A percentile compares a stretch with the other conserved stretches of the same genome.
phyloP scores from a whole-genome alignment of 2,113 vertebrate genomes.

The Lophotis ruficrista region DNA sequence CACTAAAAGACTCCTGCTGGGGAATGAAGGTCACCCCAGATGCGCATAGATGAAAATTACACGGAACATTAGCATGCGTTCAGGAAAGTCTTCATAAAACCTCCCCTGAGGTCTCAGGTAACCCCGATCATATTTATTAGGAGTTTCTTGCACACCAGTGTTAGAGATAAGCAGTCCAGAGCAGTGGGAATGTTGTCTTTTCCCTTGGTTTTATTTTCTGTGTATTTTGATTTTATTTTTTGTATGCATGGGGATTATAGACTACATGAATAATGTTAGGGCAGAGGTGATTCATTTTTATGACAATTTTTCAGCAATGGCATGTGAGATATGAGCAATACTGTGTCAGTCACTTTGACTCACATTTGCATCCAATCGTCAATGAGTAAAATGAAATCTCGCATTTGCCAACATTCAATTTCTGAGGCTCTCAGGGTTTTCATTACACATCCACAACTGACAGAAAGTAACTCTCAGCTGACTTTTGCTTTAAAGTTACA shows the following conservation, averaged over 20 bases:
- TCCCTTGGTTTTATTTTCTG: neutral
- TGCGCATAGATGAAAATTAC: neutral
- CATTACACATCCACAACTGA: neutral
- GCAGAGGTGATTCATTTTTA: conserved; percentile 30
- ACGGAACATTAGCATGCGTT: conserved; percentile 8
- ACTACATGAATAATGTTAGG: neutral
- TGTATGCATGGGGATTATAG: neutral
- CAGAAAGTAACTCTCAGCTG: neutral
- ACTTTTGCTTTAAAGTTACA: conserved; percentile 1
- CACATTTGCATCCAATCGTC: neutral
- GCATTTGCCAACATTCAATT: conserved; percentile 1
- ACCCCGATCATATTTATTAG: neutral
- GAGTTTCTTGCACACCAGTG: neutral
- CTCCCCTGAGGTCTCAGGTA: neutral
- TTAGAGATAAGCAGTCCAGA: neutral
- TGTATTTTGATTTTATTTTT: conserved; percentile 6
- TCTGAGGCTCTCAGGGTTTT: neutral
- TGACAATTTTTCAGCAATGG: neutral
- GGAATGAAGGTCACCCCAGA: neutral
- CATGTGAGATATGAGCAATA: neutral
- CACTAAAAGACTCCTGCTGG: neutral
- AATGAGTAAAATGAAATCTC: conserved; percentile 20
- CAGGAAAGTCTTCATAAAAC: conserved; percentile 3
- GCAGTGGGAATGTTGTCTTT: neutral
- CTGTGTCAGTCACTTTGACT: neutral